A percentile compares a stretch with the other conserved stretches of the same genome.
These are phyloP conservation scores for Sipha flava DNA, from an alignment of 1,140 invertebrate genomes.

Conservation along the genomic window DNA sequence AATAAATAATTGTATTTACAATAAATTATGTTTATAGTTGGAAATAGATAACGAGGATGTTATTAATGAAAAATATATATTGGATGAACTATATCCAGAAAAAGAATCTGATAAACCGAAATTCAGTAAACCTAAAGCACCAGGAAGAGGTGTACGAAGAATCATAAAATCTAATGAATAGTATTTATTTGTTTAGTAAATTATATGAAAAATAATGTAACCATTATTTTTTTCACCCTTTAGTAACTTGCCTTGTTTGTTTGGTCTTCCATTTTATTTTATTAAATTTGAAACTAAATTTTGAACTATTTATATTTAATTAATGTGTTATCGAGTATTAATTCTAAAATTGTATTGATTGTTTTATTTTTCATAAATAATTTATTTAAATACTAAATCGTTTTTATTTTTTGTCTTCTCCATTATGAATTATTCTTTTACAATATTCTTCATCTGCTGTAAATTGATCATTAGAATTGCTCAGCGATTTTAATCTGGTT, in stretches of 20 bases:
- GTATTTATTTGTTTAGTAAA: background rate
- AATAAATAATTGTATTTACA: slow-evolving; percentile 9
- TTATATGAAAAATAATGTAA: background rate
- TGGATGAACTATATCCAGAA: slow-evolving; percentile 91
- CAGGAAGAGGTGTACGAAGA: slow-evolving; percentile 79
- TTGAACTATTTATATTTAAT: background rate
- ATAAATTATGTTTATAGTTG: slow-evolving; percentile 54
- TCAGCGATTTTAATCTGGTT: background rate
- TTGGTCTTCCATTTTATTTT: slow-evolving; percentile 22
- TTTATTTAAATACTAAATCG: background rate
- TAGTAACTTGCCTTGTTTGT: background rate
- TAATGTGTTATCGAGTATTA: background rate
- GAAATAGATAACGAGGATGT: slow-evolving; percentile 85
- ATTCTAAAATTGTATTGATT: background rate
- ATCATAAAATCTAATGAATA: slow-evolving; percentile 62
- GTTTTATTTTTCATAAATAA: slow-evolving; percentile 4
- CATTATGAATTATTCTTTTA: background rate
- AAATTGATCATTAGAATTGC: background rate
- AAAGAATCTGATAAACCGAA: slow-evolving; percentile 79
- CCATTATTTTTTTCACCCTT: background rate
- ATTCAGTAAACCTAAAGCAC: slow-evolving; percentile 91
- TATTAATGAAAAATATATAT: slow-evolving; percentile 78
- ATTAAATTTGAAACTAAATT: background rate
- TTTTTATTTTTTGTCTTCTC: slow-evolving; percentile 14
- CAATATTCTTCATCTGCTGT: slow-evolving; percentile 20